These are phyloP conservation scores for Vanessa atalanta DNA, from an alignment of 1,140 invertebrate genomes.

Conservation along the genomic window DNA sequence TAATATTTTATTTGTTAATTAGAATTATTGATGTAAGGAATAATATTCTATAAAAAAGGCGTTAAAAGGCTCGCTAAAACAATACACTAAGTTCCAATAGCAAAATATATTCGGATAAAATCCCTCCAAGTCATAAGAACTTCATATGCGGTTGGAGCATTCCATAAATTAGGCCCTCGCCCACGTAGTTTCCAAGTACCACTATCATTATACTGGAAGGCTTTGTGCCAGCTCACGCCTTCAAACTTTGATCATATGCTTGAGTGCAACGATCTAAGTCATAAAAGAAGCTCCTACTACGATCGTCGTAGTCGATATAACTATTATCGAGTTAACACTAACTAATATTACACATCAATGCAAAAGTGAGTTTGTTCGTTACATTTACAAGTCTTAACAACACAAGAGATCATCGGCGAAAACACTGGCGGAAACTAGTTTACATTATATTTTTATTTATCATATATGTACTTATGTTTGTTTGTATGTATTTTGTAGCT, in stretches of 20 bases:
- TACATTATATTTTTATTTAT: too few species aligned
- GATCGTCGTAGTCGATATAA: constrained; percentile 8
- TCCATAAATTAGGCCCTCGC: constrained; percentile 38
- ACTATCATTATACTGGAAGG: constrained; percentile 35
- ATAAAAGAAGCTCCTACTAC: constrained; percentile 20
- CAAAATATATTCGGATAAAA: constrained; percentile 26
- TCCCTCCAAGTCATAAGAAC: constrained; percentile 24
- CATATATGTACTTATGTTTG: too few species aligned
- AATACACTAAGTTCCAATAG: not conserved
- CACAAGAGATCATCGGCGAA: too few species aligned
- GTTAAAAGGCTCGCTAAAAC: not conserved
- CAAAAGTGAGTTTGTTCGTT: too few species aligned
- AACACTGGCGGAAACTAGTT: too few species aligned
- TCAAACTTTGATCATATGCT: constrained; percentile 33
- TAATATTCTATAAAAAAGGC: not conserved
- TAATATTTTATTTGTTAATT: too few species aligned
- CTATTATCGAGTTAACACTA: not conserved
- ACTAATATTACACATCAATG: too few species aligned
- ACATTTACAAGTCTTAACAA: too few species aligned
- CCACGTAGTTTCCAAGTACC: constrained; percentile 32
- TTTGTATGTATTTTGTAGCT: too few species aligned
- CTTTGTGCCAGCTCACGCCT: constrained; percentile 40
- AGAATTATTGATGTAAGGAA: too few species aligned
- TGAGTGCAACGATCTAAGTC: constrained; percentile 34
- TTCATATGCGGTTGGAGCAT: constrained; percentile 34